Evolutionary conservation across 2,888 invertebrate genomes (phyloP).

Genomic region (Himalopsyche japonica): DNA sequence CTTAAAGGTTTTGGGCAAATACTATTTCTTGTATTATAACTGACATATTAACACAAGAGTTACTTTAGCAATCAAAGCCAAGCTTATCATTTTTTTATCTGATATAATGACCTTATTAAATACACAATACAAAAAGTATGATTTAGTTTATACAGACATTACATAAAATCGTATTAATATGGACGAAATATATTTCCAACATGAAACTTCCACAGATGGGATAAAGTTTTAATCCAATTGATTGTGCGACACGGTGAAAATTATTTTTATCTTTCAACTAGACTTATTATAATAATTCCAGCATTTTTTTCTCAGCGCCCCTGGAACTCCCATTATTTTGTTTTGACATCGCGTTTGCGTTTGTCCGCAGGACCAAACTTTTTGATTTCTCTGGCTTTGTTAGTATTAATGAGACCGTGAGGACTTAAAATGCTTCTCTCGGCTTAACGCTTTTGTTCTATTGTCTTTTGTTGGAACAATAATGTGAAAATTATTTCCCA

Average conservation of each 20-base stretch:
- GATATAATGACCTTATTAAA: too few species aligned
- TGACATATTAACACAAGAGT: too few species aligned
- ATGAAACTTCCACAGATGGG: not conserved
- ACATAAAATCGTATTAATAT: not conserved
- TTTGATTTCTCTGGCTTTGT: slow-evolving; percentile 17
- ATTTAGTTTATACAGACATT: too few species aligned
- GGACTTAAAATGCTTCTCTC: slow-evolving; percentile 1
- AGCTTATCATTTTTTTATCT: too few species aligned
- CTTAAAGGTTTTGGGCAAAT: too few species aligned
- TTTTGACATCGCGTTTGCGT: not conserved
- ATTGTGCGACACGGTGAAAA: not conserved
- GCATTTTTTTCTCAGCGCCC: not conserved
- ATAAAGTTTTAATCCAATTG: not conserved
- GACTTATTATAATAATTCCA: not conserved
- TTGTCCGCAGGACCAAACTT: slow-evolving; percentile 1
- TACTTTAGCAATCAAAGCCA: too few species aligned
- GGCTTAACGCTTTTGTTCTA: slow-evolving; percentile 12
- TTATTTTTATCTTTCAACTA: not conserved
- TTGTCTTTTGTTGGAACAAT: slow-evolving; percentile 17
- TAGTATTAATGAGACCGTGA: not conserved
- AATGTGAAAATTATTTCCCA: slow-evolving; percentile 28
- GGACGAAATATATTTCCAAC: not conserved
- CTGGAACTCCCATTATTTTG: not conserved
- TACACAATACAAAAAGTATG: too few species aligned
- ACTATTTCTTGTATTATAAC: too few species aligned